Evolutionary conservation across 2,113 vertebrate genomes (phyloP).

Genomic region (Gnathonemus longibarbis): DNA sequence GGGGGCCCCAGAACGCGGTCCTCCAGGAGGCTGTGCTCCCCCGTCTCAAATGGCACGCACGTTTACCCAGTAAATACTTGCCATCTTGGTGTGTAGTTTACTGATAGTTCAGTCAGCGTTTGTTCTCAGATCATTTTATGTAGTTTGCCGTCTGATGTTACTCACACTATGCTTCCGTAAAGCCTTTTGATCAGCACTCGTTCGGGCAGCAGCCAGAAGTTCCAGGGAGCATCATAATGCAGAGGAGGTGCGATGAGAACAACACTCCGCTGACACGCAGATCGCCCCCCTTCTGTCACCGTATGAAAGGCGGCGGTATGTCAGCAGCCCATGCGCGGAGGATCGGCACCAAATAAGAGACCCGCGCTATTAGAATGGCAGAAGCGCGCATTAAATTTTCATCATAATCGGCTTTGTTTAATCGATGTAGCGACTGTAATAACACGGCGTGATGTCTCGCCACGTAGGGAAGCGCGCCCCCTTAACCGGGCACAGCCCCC

Average conservation of each 20-base stretch:
- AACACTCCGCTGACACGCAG: conserved; percentile 68
- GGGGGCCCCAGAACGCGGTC: neutral
- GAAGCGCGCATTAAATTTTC: conserved; percentile 80
- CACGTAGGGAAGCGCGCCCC: conserved; percentile 32
- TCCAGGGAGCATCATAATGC: conserved; percentile 59
- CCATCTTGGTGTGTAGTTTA: neutral
- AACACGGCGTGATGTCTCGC: conserved; percentile 52
- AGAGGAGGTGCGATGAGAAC: conserved; percentile 55
- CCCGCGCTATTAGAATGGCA: conserved; percentile 72
- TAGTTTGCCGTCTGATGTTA: neutral
- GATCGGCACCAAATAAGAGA: conserved; percentile 77
- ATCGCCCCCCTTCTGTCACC: conserved; percentile 60
- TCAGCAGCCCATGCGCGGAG: neutral
- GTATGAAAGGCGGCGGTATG: conserved; percentile 32
- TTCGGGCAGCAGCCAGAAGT: conserved; percentile 60
- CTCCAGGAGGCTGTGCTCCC: neutral
- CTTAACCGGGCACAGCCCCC: conserved; percentile 46
- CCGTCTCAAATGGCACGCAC: neutral
- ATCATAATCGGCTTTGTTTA: conserved; percentile 85
- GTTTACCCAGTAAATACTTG: conserved; percentile 5
- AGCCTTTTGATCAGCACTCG: conserved; percentile 42
- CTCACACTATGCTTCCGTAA: neutral
- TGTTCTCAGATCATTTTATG: neutral
- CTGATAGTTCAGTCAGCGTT: neutral
- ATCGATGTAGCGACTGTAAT: conserved; percentile 85